phyloP scores from a whole-genome alignment of 2,888 invertebrate species.

The Serripes groenlandicus region DNA sequence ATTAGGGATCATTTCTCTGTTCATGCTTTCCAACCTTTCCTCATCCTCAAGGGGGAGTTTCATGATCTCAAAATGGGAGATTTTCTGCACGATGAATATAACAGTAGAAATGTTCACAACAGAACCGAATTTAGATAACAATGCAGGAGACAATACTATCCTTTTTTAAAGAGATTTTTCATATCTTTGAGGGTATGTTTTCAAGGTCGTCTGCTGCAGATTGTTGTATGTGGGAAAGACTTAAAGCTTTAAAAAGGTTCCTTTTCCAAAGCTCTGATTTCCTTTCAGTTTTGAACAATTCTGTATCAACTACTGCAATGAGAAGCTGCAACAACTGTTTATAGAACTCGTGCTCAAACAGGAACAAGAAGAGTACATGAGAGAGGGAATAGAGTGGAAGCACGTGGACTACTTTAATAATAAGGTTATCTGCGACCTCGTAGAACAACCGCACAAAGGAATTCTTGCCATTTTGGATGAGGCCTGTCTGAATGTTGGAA shows the following conservation, averaged over 20 bases:
- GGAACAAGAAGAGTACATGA: slow-evolving; percentile 98
- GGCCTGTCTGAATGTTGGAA: slow-evolving; percentile 98
- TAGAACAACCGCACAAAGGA: slow-evolving; percentile 97
- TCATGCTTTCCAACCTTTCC: too few relatives aligned
- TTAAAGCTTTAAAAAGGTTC: background rate
- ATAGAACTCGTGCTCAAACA: slow-evolving; percentile 99
- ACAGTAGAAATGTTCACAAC: too few relatives aligned
- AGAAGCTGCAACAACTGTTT: slow-evolving; percentile 98
- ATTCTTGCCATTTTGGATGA: slow-evolving; percentile 97
- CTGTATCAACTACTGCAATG: slow-evolving; percentile 99
- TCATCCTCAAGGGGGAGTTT: too few relatives aligned
- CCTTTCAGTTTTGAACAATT: slow-evolving; percentile 94
- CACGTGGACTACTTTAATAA: slow-evolving; percentile 99
- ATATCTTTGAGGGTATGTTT: too few relatives aligned
- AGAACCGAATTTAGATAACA: too few relatives aligned
- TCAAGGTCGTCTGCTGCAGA: too few relatives aligned
- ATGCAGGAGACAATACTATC: too few relatives aligned
- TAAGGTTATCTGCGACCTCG: slow-evolving; percentile 97
- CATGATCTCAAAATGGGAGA: too few relatives aligned
- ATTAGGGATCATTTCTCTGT: too few relatives aligned
- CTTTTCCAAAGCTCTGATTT: background rate
- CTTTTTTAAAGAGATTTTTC: too few relatives aligned
- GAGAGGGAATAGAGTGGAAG: slow-evolving; percentile 98
- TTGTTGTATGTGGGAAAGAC: too few relatives aligned
- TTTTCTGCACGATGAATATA: too few relatives aligned